These are phyloP conservation scores for Ferrisia virgata DNA, from an alignment of 2,888 invertebrate species.

Conservation along the genomic window DNA sequence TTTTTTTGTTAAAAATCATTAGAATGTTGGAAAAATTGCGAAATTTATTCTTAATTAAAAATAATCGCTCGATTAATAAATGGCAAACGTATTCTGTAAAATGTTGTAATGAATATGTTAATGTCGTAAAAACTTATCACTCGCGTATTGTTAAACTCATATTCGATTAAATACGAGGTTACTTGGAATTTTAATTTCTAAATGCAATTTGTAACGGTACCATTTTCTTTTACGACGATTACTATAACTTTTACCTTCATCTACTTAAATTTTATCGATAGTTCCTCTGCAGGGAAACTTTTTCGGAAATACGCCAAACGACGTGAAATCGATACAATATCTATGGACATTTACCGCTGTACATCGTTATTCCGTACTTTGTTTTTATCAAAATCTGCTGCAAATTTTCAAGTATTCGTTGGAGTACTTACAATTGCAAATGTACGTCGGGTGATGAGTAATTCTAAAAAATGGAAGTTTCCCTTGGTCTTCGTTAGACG, in stretches of 20 bases:
- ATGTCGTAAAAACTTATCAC: background rate
- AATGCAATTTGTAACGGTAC: background rate
- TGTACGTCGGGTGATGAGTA: too few species aligned
- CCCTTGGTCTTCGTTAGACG: too few species aligned
- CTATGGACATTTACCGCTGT: background rate
- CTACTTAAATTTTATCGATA: background rate
- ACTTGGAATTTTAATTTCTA: background rate
- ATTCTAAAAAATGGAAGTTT: too few species aligned
- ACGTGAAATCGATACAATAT: background rate
- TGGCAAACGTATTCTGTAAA: background rate
- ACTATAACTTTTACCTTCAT: background rate
- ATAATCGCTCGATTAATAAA: background rate
- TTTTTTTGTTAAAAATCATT: background rate
- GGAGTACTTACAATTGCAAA: too few species aligned
- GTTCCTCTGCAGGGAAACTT: too few species aligned
- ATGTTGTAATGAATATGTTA: background rate
- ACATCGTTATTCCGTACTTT: background rate
- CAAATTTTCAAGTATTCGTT: too few species aligned
- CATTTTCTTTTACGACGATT: background rate
- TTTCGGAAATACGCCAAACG: background rate
- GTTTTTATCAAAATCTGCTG: too few species aligned
- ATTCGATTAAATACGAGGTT: background rate
- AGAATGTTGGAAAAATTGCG: background rate
- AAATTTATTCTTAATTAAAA: background rate
- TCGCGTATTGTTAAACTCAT: background rate